Evolutionary conservation across 2,888 invertebrate genomes (phyloP), one percentile per base, ranked within the genome.

Genomic region (Drosophila mettleri): DNA sequence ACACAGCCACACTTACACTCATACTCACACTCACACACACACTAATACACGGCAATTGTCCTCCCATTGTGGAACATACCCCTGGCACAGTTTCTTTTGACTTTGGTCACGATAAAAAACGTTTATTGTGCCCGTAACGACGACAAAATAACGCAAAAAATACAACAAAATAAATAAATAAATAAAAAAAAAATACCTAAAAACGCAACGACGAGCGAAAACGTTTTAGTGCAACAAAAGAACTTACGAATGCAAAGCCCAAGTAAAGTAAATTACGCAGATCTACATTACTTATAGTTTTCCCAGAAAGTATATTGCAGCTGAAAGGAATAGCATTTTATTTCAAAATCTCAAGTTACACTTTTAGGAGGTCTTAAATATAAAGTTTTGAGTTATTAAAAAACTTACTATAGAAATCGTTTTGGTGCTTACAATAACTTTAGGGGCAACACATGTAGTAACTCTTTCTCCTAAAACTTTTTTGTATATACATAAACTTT

Each of bases 61-160:
- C 65, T 69, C 55, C 54, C 39, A 74, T 74, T 74, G 78, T 86
- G 71, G 70, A 80, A 67, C 84, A 71, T 86, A 89, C 89, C 86
- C 86, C 88, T 86, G 86, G 89, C 86, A 89, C 66, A 86, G 68
- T 88, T 86, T 89, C 86, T 72, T 86, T 87, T 86, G 86, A 89
- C 86, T 86, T 86, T 89, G 86, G 86, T 89, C 86, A 86, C 89
- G 89, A 89, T 78, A 82, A 72, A 87, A 87, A 88, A 74, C 87
- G 86, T 83, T 88, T 87, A 81, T 87, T 79, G 80, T 87, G 78
- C 77, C 68, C 78, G 82, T 69, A 77, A 74, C 69, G 73, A 69
- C 74, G 70, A 64, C 73, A 65, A 67, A 66, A 80, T 62, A 58
- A 59, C 63, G 63, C 61, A 73, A 53, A 71, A 88, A 77, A 72